Evolutionary conservation across 2,113 vertebrate species (phyloP), one percentile per base, ranked within the genome.

Genomic region (Picathartes gymnocephalus): DNA sequence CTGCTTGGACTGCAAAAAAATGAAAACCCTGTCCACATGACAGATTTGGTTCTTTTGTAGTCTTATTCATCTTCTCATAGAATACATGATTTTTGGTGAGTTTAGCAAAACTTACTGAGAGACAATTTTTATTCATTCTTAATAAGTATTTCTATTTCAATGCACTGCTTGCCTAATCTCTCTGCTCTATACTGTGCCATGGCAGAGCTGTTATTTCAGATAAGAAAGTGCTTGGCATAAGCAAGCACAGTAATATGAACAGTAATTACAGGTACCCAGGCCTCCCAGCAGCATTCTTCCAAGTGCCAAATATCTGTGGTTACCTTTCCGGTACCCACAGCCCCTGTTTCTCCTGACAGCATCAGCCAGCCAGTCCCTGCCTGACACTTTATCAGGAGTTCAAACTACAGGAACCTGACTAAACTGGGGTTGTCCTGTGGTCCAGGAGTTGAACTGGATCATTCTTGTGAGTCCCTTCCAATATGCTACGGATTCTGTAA

Each of bases 221-320:
- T 93, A 91, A 91, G 86, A 65, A 88, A 71, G 22, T 16, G 14
- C 31, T 72, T 89, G 91, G 86, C 89, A 84, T 56, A 79, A 95
- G 74, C 18, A 61, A 19, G 31, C 39, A 56, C 28, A 40, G 17
- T 40, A 88, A 51, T 37, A 24, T 5, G 22, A 91, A 66, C 61
- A 76, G 66, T 45, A 95, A 69, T 69, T 16, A 8, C 7, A 6
- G 54, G 72, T 71, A 71, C n/a, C 40, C 60, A 93, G 76, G 48
- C 44, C 30, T 56, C 31, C 39, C 40, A 62, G 27, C 44, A 74
- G 48, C 48, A 35, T 72, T 76, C 44, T 47, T 60, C 40, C 37
- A 80, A 56, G 37, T 33, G 48, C 57, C 77, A 88, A 21, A 56
- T 10, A 27, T 39, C 47, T 56, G 4, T 28, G 33, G 39, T 53